Conservation (phyloP, 1,140 invertebrate species). For the Neodiprion fabricii region DNA sequence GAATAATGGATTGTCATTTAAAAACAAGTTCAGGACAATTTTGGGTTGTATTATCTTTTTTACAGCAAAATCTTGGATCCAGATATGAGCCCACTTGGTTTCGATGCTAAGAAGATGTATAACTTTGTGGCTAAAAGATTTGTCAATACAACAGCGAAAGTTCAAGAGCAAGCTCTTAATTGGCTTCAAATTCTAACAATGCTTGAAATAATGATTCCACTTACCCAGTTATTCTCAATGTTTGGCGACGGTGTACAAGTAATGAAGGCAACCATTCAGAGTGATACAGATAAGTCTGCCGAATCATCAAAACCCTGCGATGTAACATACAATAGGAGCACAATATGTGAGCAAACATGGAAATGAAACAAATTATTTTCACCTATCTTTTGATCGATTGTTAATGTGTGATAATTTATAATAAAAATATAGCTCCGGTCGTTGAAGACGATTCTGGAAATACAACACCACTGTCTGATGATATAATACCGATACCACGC, state of each 20-base stretch:
- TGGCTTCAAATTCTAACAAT: conserved; percentile 95
- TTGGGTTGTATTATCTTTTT: conserved; percentile 30
- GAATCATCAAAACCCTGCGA: conserved; percentile 52
- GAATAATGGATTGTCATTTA: no score
- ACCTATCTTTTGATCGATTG: background rate
- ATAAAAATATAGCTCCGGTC: conserved; percentile 61
- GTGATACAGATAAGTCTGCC: conserved; percentile 57
- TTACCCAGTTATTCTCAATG: conserved; percentile 86
- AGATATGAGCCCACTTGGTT: conserved; percentile 93
- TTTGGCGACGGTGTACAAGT: conserved; percentile 82
- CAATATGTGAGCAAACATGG: conserved; percentile 63
- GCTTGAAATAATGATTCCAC: conserved; percentile 87
- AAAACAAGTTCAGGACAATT: background rate
- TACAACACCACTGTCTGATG: conserved; percentile 75
- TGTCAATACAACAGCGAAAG: conserved; percentile 81
- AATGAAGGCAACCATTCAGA: conserved; percentile 65
- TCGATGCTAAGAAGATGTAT: conserved; percentile 93
- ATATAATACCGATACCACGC: conserved; percentile 67
- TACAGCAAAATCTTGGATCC: conserved; percentile 94
- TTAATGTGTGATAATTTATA: conserved; percentile 10
- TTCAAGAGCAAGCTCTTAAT: conserved; percentile 91
- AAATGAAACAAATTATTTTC: no score
- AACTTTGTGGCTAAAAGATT: conserved; percentile 91
- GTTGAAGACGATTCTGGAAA: conserved; percentile 74
- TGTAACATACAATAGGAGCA: conserved; percentile 45